Evolutionary conservation across 2,888 invertebrate species (phyloP), one percentile per base, ranked within the genome.

Genomic region (Lottia gigantea): DNA sequence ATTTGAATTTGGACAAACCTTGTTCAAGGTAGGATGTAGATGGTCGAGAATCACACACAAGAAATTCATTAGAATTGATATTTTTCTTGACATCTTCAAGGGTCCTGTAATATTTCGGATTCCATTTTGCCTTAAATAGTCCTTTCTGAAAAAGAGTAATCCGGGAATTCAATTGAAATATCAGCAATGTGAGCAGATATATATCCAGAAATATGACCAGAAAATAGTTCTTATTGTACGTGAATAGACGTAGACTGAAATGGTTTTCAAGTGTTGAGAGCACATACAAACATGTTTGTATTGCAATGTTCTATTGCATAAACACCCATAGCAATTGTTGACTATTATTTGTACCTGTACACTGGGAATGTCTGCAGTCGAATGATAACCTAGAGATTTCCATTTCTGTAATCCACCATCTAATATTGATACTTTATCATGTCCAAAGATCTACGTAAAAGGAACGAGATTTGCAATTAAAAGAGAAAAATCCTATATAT

Each of bases 331-430:
- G n/a, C n/a, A n/a, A n/a, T n/a, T n/a, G n/a, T n/a, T n/a, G 11
- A 16, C 47, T 46, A 11, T 12, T 31, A 46, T n/a, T n/a, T n/a
- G n/a, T 71, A 81, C 81, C 76, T 71, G 46, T 14, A 71, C 47
- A 16, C 26, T 46, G 46, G 74, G 62, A 0, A 64, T n/a, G 6
- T 74, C 72, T 8, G 71, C 67, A 1, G 76, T 65, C 0, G 71
- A 72, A 2, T 66, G 66, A 63, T 70, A 78, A 0, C 74, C 74
- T 16, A 71, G 70, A n/a, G 71, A 67, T 19, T 69, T 61, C 85
- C 85, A 85, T 69, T 78, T 76, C 45, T 71, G 62, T 46, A 82
- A 66, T 8, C 85, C 84, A 0, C 85, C 85, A 72, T 85, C 77
- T 31, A 85, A 73, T 23, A 85, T 77, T 1, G 83, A 84, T 26